phyloP scores from a whole-genome alignment of 2,797 vertebrate genomes.

The Alosa sapidissima region DNA sequence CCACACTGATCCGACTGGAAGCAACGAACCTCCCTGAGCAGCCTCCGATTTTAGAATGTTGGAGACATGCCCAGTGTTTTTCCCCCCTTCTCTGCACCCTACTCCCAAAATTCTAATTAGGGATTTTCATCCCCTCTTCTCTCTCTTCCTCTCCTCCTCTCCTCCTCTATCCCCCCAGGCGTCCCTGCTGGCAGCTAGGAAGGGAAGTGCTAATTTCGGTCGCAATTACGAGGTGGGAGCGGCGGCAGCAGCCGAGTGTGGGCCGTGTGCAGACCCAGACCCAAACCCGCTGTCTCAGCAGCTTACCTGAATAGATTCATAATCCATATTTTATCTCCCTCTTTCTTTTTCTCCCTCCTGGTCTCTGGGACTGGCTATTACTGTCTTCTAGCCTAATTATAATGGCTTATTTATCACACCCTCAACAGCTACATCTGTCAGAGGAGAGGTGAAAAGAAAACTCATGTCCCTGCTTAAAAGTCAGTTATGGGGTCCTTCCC shows the following conservation, averaged over 20 bases:
- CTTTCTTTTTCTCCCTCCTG: background rate
- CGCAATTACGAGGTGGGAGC: background rate
- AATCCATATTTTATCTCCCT: background rate
- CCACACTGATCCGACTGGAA: background rate
- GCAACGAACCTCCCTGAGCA: background rate
- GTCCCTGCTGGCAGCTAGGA: background rate
- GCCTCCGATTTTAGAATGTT: background rate
- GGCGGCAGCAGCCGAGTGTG: background rate
- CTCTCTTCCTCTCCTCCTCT: background rate
- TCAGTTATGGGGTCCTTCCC: background rate
- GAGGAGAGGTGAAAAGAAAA: background rate
- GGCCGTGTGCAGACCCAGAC: background rate
- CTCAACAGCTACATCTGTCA: background rate
- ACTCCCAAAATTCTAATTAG: slow-evolving; percentile 15
- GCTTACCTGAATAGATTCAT: background rate
- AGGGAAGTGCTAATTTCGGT: background rate
- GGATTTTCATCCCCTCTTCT: background rate
- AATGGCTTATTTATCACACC: background rate
- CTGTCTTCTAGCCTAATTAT: slow-evolving; percentile 6
- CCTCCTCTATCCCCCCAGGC: background rate
- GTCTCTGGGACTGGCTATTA: background rate
- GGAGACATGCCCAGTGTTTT: background rate
- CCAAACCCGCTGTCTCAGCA: slow-evolving; percentile 7
- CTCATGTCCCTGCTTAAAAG: no score
- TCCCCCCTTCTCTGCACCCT: background rate